A percentile compares a stretch with the other conserved stretches of the same genome.
These are phyloP conservation scores for Tromatobia lineatoria DNA, from an alignment of 2,888 invertebrate species.

Conservation along the genomic window DNA sequence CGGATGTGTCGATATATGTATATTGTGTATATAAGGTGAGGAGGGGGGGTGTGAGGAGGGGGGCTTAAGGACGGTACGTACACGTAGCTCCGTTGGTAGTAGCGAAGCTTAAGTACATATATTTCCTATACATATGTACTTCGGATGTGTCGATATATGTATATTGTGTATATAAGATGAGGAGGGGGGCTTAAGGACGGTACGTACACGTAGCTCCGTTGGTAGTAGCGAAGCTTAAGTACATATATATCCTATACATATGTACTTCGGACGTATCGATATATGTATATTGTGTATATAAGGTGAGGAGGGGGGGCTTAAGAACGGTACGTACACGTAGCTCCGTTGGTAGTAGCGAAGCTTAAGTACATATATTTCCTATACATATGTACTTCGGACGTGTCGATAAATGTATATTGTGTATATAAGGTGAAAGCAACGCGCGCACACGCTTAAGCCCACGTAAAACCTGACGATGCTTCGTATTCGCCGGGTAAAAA, in stretches of 20 bases:
- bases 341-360: conserved; percentile 6
- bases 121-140: not conserved
- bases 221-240: conserved; percentile 1
- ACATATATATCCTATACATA: conserved; percentile 6
- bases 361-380: conserved; percentile 1
- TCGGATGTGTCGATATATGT: not conserved
- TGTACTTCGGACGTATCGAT: not conserved
- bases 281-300: not conserved
- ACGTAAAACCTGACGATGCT: too few relatives aligned
- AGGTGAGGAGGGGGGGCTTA: not conserved
- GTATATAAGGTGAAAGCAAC: not conserved
- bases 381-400: not conserved
- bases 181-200: not conserved
- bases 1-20: not conserved
- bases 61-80: conserved; percentile 8
- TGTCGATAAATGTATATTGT: not conserved
- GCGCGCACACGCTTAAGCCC: not conserved
- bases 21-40: not conserved
- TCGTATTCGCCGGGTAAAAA: too few relatives aligned
- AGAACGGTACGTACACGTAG: conserved; percentile 6
- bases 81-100: conserved; percentile 11
- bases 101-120: not conserved
- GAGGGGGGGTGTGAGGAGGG: not conserved
- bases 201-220: conserved; percentile 8
- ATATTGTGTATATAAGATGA: not conserved